These are phyloP conservation scores for Zapus hudsonius DNA, from an alignment of 2,113 vertebrate species.

Conservation along the genomic window DNA sequence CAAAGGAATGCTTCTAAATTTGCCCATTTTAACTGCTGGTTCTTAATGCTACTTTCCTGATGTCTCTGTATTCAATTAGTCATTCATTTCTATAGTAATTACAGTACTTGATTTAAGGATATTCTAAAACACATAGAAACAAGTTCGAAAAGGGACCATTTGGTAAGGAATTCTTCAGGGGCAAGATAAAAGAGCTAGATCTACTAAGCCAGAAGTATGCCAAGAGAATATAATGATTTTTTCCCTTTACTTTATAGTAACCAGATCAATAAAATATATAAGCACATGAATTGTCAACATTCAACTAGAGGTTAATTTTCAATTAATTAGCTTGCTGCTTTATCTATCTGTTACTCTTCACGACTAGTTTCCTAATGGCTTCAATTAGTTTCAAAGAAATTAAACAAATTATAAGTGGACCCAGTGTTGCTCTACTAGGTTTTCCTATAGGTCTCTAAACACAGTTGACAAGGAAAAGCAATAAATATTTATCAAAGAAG, in stretches of 20 bases:
- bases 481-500: not conserved
- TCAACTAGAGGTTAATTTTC: slow-evolving; percentile 4
- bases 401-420: slow-evolving; percentile 29
- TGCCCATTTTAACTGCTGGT: not conserved
- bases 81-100: slow-evolving; percentile 18
- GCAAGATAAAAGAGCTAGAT: slow-evolving; percentile 21
- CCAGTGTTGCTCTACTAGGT: not conserved
- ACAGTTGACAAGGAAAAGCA: slow-evolving; percentile 22
- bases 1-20: too few relatives aligned
- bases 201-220: not conserved
- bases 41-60: not conserved
- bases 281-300: not conserved
- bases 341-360: not conserved
- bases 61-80: not conserved
- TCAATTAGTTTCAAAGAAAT: slow-evolving; percentile 33
- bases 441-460: slow-evolving; percentile 20
- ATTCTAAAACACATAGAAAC: not conserved
- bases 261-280: not conserved
- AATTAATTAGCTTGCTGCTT: slow-evolving; percentile 12
- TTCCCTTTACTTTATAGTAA: slow-evolving; percentile 14
- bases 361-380: not conserved
- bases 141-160: slow-evolving; percentile 9
- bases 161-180: slow-evolving; percentile 42
- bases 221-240: not conserved
- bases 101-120: not conserved